phyloP scores from a whole-genome alignment of 2,888 invertebrate species.

The Drosophila meridiana region DNA sequence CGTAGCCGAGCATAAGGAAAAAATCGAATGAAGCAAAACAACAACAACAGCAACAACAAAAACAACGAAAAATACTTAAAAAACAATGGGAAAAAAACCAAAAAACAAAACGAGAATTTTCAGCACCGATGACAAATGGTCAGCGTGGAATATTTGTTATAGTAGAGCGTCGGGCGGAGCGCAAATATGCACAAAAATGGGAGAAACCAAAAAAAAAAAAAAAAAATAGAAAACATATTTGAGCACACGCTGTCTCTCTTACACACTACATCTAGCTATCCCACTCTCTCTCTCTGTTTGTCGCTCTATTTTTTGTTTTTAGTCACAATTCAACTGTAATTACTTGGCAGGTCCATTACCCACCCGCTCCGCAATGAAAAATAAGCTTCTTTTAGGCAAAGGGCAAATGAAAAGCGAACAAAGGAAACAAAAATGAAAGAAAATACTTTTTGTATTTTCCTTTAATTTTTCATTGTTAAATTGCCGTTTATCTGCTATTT shows the following conservation, averaged over 20 bases:
- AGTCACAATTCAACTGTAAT: constrained; percentile 79
- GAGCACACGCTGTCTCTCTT: background rate
- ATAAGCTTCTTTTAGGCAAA: constrained; percentile 67
- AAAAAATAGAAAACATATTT: constrained; percentile 51
- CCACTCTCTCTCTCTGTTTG: constrained; percentile 5
- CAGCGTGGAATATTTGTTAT: constrained; percentile 54
- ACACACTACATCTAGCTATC: background rate
- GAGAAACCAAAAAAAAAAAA: background rate
- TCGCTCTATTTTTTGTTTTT: constrained; percentile 40
- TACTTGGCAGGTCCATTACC: constrained; percentile 68
- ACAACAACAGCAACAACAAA: constrained; percentile 20
- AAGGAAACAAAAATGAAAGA: constrained; percentile 1
- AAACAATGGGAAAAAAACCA: constrained; percentile 9
- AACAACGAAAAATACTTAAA: constrained; percentile 25
- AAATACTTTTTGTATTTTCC: constrained; percentile 72
- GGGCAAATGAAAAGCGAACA: constrained; percentile 39
- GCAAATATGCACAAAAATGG: constrained; percentile 47
- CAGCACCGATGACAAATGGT: constrained; percentile 69
- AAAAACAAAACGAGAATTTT: constrained; percentile 12
- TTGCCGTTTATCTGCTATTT: constrained; percentile 75
- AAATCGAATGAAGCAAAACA: constrained; percentile 28
- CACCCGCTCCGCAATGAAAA: constrained; percentile 48
- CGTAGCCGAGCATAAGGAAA: constrained; percentile 51
- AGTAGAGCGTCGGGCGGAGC: constrained; percentile 21
- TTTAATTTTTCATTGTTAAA: constrained; percentile 81